Evolutionary conservation across 2,797 vertebrate species (phyloP).

Genomic region (Chaetodon trifasciatus): DNA sequence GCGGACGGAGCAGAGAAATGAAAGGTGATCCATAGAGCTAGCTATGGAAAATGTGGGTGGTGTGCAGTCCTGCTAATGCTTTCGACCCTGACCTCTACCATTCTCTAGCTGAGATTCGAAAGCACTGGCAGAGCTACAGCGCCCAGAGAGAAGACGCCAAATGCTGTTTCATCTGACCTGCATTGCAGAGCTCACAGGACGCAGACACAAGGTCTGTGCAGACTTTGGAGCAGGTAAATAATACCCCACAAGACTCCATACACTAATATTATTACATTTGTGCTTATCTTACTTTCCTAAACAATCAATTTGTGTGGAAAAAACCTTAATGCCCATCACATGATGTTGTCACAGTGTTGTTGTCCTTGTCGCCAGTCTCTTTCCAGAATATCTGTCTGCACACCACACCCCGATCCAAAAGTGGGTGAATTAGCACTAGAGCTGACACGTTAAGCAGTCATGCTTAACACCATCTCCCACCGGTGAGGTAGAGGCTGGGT

Average conservation of each 20-base stretch:
- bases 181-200: conserved; percentile 34
- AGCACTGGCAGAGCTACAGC: conserved; percentile 48
- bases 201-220: conserved; percentile 27
- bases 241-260: background rate
- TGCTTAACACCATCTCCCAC: conserved; percentile 56
- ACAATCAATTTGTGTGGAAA: background rate
- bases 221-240: conserved; percentile 8
- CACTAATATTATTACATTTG: background rate
- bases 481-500: conserved; percentile 46
- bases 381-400: conserved; percentile 36
- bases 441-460: conserved; percentile 46
- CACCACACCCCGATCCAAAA: conserved; percentile 49
- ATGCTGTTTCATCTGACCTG: conserved; percentile 36
- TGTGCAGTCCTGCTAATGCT: conserved; percentile 68
- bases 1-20: conserved; percentile 58
- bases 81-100: conserved; percentile 80
- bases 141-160: conserved; percentile 25
- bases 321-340: conserved; percentile 6
- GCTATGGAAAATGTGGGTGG: conserved; percentile 76
- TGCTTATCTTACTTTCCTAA: background rate
- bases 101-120: conserved; percentile 59
- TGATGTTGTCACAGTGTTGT: background rate
- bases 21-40: conserved; percentile 75
- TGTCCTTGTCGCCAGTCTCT: conserved; percentile 23
- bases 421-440: conserved; percentile 49